A percentile compares a stretch with the other conserved stretches of the same genome.
Conservation (phyloP, 1,140 invertebrate species). For the Periplaneta americana region DNA sequence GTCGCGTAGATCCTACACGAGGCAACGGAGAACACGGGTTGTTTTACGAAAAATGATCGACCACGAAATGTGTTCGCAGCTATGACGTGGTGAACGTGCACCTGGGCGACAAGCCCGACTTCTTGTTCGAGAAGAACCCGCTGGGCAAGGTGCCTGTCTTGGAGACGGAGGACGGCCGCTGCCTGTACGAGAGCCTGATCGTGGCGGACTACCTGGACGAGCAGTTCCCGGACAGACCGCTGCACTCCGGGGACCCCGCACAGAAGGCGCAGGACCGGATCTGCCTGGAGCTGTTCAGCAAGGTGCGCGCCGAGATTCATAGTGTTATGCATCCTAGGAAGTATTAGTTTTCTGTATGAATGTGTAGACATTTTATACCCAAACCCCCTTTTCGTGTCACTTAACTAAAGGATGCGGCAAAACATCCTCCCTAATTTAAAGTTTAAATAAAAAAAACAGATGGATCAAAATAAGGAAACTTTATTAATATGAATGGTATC, state of each 20-base stretch:
- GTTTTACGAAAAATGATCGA: too few relatives aligned
- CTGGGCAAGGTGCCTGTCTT: conserved; percentile 78
- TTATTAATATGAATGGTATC: too few relatives aligned
- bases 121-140: conserved; percentile 65
- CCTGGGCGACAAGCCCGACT: conserved; percentile 78
- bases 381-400: too few relatives aligned
- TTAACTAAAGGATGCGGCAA: too few relatives aligned
- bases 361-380: too few relatives aligned
- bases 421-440: too few relatives aligned
- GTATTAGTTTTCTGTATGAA: too few relatives aligned
- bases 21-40: too few relatives aligned
- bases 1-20: too few relatives aligned
- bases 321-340: too few relatives aligned
- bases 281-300: conserved; percentile 63
- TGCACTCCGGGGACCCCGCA: conserved; percentile 67
- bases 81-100: conserved; percentile 84
- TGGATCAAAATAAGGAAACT: too few relatives aligned
- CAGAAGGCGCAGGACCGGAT: conserved; percentile 73
- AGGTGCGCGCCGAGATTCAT: conserved; percentile 34
- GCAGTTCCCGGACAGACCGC: conserved; percentile 56
- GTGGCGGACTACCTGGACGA: conserved; percentile 84
- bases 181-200: conserved; percentile 73
- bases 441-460: too few relatives aligned
- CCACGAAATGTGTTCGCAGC: conserved; percentile 44
- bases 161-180: conserved; percentile 55